Evolutionary conservation across 2,113 vertebrate genomes (phyloP).

Genomic region (Odocoileus hemionus): DNA sequence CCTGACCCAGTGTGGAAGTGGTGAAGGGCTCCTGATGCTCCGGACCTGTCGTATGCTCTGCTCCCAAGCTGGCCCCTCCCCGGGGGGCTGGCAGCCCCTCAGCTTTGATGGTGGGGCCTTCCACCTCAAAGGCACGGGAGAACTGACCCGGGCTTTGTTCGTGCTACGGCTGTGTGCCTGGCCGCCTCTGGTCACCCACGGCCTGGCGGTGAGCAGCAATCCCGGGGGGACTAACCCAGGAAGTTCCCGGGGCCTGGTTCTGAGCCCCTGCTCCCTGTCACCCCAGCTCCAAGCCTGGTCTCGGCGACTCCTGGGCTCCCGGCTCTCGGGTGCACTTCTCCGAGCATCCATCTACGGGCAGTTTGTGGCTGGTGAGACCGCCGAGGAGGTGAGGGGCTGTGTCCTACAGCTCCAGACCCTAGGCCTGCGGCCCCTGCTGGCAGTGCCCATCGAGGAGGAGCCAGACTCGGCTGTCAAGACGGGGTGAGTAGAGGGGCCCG

Average conservation of each 20-base stretch:
- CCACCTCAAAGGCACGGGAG: constrained; percentile 43
- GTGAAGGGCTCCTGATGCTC: background rate
- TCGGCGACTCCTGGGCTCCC: constrained; percentile 80
- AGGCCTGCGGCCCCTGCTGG: constrained; percentile 88
- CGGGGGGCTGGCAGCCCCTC: constrained; percentile 6
- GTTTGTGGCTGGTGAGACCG: constrained; percentile 90
- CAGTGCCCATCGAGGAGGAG: constrained; percentile 91
- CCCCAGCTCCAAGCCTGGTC: constrained; percentile 82
- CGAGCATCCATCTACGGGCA: constrained; percentile 88
- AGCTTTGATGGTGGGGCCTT: constrained; percentile 62
- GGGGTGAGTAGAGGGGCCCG: constrained; percentile 61
- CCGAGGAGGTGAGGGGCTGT: constrained; percentile 81
- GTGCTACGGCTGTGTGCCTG: constrained; percentile 70
- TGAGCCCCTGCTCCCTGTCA: background rate
- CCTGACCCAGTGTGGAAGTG: background rate
- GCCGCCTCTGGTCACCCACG: constrained; percentile 63
- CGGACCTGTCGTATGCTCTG: background rate
- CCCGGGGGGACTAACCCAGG: accelerated
- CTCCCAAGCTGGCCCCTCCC: background rate
- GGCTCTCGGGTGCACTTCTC: constrained; percentile 78
- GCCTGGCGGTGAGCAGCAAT: constrained; percentile 56
- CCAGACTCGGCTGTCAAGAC: constrained; percentile 80
- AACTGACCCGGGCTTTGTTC: constrained; percentile 52
- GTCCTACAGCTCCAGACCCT: constrained; percentile 83
- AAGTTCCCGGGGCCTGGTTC: background rate